These are phyloP conservation scores for Fragum fragum DNA, from an alignment of 2,888 invertebrate genomes.

Conservation along the genomic window DNA sequence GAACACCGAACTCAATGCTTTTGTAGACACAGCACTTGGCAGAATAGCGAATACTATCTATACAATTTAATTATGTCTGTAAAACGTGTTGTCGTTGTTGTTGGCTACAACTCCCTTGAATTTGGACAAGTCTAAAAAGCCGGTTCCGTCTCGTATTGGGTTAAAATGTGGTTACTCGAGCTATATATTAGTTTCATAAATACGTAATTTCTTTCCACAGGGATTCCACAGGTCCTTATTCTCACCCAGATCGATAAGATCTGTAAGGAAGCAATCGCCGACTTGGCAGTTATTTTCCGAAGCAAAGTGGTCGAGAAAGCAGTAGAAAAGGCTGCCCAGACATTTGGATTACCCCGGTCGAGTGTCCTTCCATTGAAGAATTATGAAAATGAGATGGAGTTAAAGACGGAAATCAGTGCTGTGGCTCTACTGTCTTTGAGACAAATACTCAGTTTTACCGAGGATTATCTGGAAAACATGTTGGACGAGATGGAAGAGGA, in stretches of 20 bases:
- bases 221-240: constrained; percentile 29
- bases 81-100: too few species aligned
- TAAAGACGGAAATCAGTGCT: constrained; percentile 50
- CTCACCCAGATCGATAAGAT: constrained; percentile 67
- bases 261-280: constrained; percentile 43
- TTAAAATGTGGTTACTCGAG: too few species aligned
- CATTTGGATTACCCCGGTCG: constrained; percentile 61
- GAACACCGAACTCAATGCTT: too few species aligned
- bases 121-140: too few species aligned
- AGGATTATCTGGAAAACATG: constrained; percentile 57
- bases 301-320: constrained; percentile 38
- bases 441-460: constrained; percentile 55
- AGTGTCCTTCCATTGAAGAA: constrained; percentile 65
- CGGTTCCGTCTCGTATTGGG: too few species aligned
- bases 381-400: constrained; percentile 63
- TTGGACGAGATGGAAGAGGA: constrained; percentile 3
- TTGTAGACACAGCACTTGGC: too few species aligned
- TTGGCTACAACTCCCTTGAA: too few species aligned
- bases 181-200: too few species aligned
- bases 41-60: too few species aligned
- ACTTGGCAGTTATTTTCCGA: constrained; percentile 35
- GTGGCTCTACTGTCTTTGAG: constrained; percentile 55
- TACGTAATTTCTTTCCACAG: background rate
- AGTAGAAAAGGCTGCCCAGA: constrained; percentile 51
- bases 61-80: too few species aligned